Base-by-base conservation (phyloP, 2,888 invertebrate genomes). In the Rhamnusium bicolor region DNA sequence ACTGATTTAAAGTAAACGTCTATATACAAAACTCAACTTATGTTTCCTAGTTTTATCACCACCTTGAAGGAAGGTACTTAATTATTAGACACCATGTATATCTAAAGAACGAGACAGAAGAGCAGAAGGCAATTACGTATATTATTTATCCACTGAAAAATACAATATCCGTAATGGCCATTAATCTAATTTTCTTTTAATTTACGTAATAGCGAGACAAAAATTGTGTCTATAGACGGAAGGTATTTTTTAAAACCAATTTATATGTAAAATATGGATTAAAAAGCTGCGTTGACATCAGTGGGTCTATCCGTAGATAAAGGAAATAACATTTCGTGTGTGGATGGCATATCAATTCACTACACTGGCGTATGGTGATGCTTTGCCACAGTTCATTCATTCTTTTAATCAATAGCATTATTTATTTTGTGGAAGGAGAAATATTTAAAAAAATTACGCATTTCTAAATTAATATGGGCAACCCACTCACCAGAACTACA, bases 261-360 rank as follows among this genome's bases (percentile, higher is more conserved):
- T 70, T 70, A 62, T 62, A 70, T 70, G 69, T 63, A 70, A 70
- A 70, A 62, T 70, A 54, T 54, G 62, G 69, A 67, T 56, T 56
- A 54, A 40, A 56, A 56, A 40, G 18, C 27, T 10, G 47, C 60
- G 68, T 46, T 61, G 51, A 60, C 46, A 54, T 67, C 60, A 56
- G 40, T 40, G n/a, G 67, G 53, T 53, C 24, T 53, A 49, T 46
- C 32, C 72, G 63, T 54, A 62, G 62, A 72, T 62, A 67, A 67
- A 71, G 67, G 71, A 65, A 29, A 18, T 32, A 29, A 29, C 53
- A 32, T 27, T 40, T 18, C 29, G 61, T 63, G 19, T 32, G 65
- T 53, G 65, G 14, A 63, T 63, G 47, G 49, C 47, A 19, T 49
- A 29, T 16, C 18, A 32, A 65, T 65, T 63, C 27, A 0, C 16